phyloP scores from a whole-genome alignment of 2,888 invertebrate genomes.

The Petrolisthes manimaculis region DNA sequence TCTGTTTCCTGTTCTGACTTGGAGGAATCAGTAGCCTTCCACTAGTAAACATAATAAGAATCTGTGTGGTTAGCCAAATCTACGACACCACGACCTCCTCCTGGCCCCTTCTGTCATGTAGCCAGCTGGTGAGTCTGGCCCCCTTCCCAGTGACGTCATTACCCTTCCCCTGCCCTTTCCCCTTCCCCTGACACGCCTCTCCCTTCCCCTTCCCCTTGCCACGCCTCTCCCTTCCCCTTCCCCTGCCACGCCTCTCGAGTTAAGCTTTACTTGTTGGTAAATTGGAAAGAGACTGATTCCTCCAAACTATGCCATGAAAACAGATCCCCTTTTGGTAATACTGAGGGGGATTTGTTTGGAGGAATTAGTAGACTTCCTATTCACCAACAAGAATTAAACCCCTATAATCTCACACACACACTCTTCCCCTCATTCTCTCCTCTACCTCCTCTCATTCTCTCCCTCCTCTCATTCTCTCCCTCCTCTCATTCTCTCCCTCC shows the following conservation, averaged over 20 bases:
- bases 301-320: too few species aligned
- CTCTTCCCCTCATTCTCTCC: background rate
- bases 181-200: background rate
- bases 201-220: background rate
- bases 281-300: too few species aligned
- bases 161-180: background rate
- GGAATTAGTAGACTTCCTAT: background rate
- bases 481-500: too few species aligned
- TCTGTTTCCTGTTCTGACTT: too few species aligned
- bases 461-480: background rate
- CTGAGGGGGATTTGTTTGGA: too few species aligned
- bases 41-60: too few species aligned
- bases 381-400: background rate
- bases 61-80: background rate
- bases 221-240: background rate
- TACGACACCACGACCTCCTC: background rate
- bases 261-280: background rate
- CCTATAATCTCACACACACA: background rate
- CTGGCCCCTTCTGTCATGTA: background rate
- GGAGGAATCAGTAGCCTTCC: too few species aligned
- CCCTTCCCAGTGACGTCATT: background rate
- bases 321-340: background rate
- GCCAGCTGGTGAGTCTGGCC: background rate
- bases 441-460: background rate
- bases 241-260: background rate